Conservation (phyloP, 53 echinoderm and acorn worm species). For the Hippasteria phrygiana region DNA sequence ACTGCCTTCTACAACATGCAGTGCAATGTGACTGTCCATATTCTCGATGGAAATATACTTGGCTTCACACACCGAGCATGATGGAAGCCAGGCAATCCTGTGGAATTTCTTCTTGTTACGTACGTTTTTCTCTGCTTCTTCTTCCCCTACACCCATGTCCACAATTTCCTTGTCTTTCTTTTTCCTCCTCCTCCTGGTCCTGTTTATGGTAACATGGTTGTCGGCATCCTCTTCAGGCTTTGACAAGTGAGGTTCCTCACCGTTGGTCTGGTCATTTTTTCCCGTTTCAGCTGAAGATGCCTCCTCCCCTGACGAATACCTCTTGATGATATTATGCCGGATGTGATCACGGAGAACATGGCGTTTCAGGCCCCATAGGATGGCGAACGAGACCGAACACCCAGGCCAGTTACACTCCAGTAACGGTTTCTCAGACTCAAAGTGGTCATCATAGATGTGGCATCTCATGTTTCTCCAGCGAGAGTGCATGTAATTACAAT, state of each 20-base stretch:
- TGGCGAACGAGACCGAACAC: conserved; percentile 65
- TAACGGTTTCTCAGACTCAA: conserved; percentile 57
- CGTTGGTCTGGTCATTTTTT: background rate
- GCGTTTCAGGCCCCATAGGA: conserved; percentile 70
- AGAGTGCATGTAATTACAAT: conserved; percentile 79
- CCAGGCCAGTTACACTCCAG: conserved; percentile 71
- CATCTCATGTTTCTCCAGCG: conserved; percentile 94
- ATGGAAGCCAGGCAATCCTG: conserved; percentile 72
- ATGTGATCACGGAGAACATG: conserved; percentile 82
- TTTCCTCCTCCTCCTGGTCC: conserved; percentile 16
- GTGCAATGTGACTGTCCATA: conserved; percentile 66
- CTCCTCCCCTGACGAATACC: conserved; percentile 22
- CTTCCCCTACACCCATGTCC: background rate
- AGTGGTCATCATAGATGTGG: conserved; percentile 79
- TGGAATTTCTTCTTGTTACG: conserved; percentile 44
- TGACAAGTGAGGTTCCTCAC: conserved; percentile 26
- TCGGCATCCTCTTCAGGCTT: conserved; percentile 7
- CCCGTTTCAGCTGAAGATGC: background rate
- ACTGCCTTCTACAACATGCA: conserved; percentile 58
- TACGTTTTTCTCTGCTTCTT: conserved; percentile 30
- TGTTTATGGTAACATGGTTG: background rate
- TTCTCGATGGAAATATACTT: conserved; percentile 80
- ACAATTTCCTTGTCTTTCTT: background rate
- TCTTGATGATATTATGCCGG: conserved; percentile 38
- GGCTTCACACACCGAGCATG: conserved; percentile 75